Conservation (phyloP, 2,113 vertebrate species). For the Lasiurus cinereus region DNA sequence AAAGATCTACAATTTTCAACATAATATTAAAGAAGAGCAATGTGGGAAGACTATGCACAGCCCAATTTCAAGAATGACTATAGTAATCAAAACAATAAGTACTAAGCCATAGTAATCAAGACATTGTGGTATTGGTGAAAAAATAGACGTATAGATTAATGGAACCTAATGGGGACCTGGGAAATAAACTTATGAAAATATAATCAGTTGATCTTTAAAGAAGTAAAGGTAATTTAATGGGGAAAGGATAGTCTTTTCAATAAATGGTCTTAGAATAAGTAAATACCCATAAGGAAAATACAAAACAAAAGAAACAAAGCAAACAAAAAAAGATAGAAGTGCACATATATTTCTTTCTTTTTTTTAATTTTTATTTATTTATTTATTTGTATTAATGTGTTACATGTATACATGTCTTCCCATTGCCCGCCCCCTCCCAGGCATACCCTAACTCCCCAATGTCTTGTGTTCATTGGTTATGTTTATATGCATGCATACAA, state of each 20-base stretch:
- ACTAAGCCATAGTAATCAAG: neutral
- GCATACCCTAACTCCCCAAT: too few species aligned
- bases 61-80: neutral
- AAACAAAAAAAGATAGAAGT: neutral
- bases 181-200: slow-evolving; percentile 12
- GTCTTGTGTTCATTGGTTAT: too few species aligned
- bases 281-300: neutral
- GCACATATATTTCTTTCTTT: neutral
- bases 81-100: neutral
- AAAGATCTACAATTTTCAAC: slow-evolving; percentile 5
- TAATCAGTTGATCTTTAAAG: neutral
- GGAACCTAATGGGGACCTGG: neutral
- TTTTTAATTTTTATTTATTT: too few species aligned
- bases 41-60: neutral
- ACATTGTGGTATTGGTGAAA: neutral
- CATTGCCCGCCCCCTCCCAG: too few species aligned
- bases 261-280: neutral
- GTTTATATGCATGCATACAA: too few species aligned
- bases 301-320: neutral
- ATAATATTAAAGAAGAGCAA: neutral
- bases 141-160: neutral
- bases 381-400: too few species aligned
- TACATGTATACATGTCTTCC: too few species aligned
- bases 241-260: neutral
- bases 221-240: slow-evolving; percentile 22